phyloP scores from a whole-genome alignment of 1,140 invertebrate genomes.

The Apis cerana region DNA sequence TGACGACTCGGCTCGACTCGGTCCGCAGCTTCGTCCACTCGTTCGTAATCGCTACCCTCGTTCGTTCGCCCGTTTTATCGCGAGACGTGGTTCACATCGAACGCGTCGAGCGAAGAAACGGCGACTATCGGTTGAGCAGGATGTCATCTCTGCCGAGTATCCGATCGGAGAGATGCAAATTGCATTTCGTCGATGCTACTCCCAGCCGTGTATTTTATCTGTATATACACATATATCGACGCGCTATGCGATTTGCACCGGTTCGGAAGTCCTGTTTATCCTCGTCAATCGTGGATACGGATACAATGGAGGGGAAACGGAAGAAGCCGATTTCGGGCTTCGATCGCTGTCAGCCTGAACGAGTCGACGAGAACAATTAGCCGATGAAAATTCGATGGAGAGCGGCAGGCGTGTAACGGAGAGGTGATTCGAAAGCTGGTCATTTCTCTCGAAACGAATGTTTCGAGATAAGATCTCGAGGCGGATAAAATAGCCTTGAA shows the following conservation, averaged over 20 bases:
- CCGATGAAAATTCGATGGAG: too few relatives aligned
- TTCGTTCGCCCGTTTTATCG: neutral
- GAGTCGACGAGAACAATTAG: too few relatives aligned
- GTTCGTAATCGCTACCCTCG: neutral
- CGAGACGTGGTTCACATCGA: neutral
- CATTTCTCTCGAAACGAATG: too few relatives aligned
- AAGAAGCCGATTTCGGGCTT: too few relatives aligned
- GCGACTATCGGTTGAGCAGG: neutral
- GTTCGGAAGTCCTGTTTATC: too few relatives aligned
- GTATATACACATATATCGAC: neutral
- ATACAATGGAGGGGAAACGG: too few relatives aligned
- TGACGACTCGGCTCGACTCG: too few relatives aligned
- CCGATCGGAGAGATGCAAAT: neutral
- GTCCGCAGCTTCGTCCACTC: neutral
- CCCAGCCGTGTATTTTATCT: neutral
- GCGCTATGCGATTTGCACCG: neutral
- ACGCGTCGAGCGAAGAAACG: neutral
- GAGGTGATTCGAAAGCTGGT: too few relatives aligned
- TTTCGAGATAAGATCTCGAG: neutral
- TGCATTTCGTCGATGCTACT: neutral
- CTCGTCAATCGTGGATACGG: too few relatives aligned
- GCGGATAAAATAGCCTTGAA: neutral
- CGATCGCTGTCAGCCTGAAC: too few relatives aligned
- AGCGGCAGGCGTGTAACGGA: too few relatives aligned
- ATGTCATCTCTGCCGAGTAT: neutral